These are phyloP conservation scores for Nettapus auritus DNA, from an alignment of 2,113 vertebrate species.

Conservation along the genomic window DNA sequence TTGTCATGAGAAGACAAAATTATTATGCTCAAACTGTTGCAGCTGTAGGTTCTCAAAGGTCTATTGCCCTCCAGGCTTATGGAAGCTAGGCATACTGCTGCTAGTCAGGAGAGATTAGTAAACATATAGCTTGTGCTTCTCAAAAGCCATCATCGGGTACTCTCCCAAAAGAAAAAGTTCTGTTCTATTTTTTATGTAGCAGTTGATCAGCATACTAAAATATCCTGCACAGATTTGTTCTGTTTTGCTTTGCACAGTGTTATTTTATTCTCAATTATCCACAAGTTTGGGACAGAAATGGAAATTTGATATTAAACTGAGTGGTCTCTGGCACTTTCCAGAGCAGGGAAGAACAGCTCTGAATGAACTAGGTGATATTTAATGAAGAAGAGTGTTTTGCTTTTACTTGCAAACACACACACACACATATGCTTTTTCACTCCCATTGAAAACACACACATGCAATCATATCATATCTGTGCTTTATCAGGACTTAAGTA, in stretches of 20 bases:
- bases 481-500: neutral
- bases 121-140: constrained; percentile 57
- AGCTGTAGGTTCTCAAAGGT: constrained; percentile 33
- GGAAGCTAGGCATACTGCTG: constrained; percentile 10
- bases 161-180: constrained; percentile 41
- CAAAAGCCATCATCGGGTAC: neutral
- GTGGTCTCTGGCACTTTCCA: neutral
- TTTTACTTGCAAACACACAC: neutral
- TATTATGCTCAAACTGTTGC: constrained; percentile 33
- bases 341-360: neutral
- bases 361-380: neutral
- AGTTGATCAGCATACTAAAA: constrained; percentile 47
- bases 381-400: neutral
- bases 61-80: constrained; percentile 44
- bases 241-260: neutral
- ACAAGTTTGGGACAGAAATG: neutral
- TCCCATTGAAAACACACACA: neutral
- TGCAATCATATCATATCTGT: neutral
- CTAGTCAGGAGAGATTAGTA: constrained; percentile 49
- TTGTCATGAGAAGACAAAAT: constrained; percentile 12
- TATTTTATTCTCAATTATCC: constrained; percentile 4
- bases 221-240: neutral
- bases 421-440: neutral
- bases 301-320: constrained; percentile 24
- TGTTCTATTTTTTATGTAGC: constrained; percentile 47